Conservation (phyloP, 2,797 vertebrate species). For the Cirrhinus mrigala region DNA sequence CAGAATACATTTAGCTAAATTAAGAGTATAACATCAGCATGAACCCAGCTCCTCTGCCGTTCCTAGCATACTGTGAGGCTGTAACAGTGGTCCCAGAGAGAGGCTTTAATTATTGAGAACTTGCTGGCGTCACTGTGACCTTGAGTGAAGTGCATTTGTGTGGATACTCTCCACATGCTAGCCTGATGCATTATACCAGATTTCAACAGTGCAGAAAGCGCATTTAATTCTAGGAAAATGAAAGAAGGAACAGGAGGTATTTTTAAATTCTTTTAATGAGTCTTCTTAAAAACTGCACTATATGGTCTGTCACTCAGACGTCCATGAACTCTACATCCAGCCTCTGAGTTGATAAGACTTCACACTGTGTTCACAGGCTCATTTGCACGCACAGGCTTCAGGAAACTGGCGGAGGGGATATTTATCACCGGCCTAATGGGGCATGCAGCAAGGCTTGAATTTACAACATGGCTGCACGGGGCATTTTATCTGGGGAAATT, state of each 20-base stretch:
- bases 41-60: not conserved
- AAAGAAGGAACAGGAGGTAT: not conserved
- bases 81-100: conserved; percentile 32
- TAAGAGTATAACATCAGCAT: conserved; percentile 1
- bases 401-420: conserved; percentile 42
- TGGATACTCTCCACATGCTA: conserved; percentile 29
- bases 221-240: not conserved
- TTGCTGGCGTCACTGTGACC: conserved; percentile 65
- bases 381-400: conserved; percentile 19
- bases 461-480: conserved; percentile 47
- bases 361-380: conserved; percentile 37
- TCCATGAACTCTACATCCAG: conserved; percentile 6
- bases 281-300: conserved; percentile 4
- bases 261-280: conserved; percentile 11
- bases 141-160: conserved; percentile 57
- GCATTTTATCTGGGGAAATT: conserved; percentile 42
- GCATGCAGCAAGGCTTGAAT: conserved; percentile 49
- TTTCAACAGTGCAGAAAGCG: not conserved
- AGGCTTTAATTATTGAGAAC: conserved; percentile 57
- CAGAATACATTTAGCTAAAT: not conserved
- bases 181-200: conserved; percentile 8
- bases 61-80: not conserved
- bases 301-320: not conserved
- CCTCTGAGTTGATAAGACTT: conserved; percentile 36
- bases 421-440: conserved; percentile 59